These are phyloP conservation scores for Pseudopleuronectes americanus DNA, from an alignment of 2,797 vertebrate species.

Conservation along the genomic window DNA sequence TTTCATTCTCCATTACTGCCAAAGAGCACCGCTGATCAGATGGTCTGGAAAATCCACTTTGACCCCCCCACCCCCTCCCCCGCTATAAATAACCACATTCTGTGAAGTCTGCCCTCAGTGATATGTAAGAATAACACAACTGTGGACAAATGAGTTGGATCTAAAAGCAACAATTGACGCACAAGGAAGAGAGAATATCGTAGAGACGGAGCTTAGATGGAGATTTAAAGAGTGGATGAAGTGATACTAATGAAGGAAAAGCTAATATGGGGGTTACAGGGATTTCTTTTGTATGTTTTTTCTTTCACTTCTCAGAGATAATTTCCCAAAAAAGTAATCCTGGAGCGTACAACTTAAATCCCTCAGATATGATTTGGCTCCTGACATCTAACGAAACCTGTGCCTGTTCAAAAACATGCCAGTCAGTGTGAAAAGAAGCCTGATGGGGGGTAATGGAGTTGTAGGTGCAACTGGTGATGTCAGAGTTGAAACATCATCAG, in stretches of 20 bases:
- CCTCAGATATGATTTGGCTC: conserved; percentile 51
- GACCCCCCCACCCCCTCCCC: conserved; percentile 2
- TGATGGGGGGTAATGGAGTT: background rate
- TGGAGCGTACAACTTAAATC: conserved; percentile 56
- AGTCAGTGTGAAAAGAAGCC: background rate
- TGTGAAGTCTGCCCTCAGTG: conserved; percentile 21
- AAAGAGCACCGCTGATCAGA: conserved; percentile 51
- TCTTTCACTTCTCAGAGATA: conserved; percentile 42
- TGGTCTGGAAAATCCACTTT: conserved; percentile 36
- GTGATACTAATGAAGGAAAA: conserved; percentile 31
- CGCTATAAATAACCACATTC: conserved; percentile 39
- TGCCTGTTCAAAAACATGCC: background rate
- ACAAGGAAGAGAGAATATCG: background rate
- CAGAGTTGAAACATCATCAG: background rate
- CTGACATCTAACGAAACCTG: conserved; percentile 38
- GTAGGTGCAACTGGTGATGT: too few relatives aligned
- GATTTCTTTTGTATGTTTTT: conserved; percentile 50
- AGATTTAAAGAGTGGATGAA: conserved; percentile 48
- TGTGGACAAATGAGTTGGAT: background rate
- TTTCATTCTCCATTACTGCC: conserved; percentile 62
- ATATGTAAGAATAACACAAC: conserved; percentile 9
- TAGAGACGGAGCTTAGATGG: conserved; percentile 32
- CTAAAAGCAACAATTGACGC: background rate
- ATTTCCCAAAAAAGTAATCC: conserved; percentile 58
- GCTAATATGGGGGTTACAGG: conserved; percentile 23